Base-by-base conservation (phyloP, 1,140 invertebrate species). In the Magallana angulata region DNA sequence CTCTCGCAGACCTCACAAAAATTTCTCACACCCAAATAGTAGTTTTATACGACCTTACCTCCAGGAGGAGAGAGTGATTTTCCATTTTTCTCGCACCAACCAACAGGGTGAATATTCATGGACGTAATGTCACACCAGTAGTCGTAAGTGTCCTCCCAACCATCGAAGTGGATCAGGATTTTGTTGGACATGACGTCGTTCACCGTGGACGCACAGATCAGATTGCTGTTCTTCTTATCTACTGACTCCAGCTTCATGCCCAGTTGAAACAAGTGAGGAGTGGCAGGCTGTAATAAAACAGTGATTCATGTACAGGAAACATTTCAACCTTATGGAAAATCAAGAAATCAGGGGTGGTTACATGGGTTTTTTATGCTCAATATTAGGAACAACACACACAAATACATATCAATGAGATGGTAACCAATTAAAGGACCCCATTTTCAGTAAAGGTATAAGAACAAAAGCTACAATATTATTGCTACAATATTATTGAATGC, bases 171-270 rank as follows among this genome's bases (percentile, higher is more conserved):
- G 6, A 95, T 91, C 48, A 94, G 91, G 6, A 95, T 89, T 76
- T 92, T 92, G 68, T 95, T 94, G 6, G 92, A 93, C n/a, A 94
- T 87, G 1, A 92, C 92, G 86, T 95, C 94, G 4, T 92, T 90
- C 57, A 95, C 94, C 12, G 93, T 94, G 9, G 94, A 94, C 7
- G 94, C 94, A 91, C 94, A 94, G 36, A 98, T 96, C 60, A 97
- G 94, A 0, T 96, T 96, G 9, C 97, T 97, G 94, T 99, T 98
- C 93, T 98, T 98, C 59, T 97, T 96, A 95, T 99, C 98, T 71
- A 99, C 97, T 9, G 98, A 98, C 95, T 99, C 98, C 48, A 99
- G 94, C 95, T 99, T 99, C 97, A 98, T 98, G 58, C 98, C 98
- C 84, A 97, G 95, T 64, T 97, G 96, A 93, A 98, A 98, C 18